A percentile compares a stretch with the other conserved stretches of the same genome.
These are phyloP conservation scores for Lamprologus tigripictilis DNA, from an alignment of 2,113 vertebrate species.

Conservation along the genomic window DNA sequence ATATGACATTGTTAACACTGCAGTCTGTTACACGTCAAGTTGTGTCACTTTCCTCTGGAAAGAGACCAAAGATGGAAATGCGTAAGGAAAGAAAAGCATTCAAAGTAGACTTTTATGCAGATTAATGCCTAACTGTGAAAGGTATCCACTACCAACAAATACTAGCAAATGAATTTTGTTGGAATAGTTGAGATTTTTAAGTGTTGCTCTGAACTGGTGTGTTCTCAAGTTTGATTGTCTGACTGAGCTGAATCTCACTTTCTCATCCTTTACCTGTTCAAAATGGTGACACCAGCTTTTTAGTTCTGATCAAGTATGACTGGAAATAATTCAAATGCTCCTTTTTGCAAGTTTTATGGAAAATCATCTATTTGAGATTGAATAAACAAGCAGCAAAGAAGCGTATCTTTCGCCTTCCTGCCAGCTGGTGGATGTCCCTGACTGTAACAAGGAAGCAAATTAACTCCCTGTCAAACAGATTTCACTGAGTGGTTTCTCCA, in stretches of 20 bases:
- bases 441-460: conserved; percentile 5
- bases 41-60: background rate
- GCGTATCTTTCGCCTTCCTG: background rate
- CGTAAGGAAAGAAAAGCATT: background rate
- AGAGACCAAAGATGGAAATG: background rate
- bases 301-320: background rate
- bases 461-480: background rate
- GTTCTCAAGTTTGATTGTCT: background rate
- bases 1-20: background rate
- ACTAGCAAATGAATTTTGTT: background rate
- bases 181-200: background rate
- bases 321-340: background rate
- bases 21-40: background rate
- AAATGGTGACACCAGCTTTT: background rate
- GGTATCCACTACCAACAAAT: background rate
- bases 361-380: background rate
- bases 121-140: background rate
- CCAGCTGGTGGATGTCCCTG: background rate
- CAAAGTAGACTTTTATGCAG: background rate
- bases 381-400: background rate
- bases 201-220: background rate
- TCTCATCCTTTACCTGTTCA: background rate
- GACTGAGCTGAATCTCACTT: background rate
- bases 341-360: background rate
- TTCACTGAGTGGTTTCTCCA: background rate